Evolutionary conservation across 2,888 invertebrate genomes (phyloP).

Genomic region (Kuschelorhynchus macadamiae): DNA sequence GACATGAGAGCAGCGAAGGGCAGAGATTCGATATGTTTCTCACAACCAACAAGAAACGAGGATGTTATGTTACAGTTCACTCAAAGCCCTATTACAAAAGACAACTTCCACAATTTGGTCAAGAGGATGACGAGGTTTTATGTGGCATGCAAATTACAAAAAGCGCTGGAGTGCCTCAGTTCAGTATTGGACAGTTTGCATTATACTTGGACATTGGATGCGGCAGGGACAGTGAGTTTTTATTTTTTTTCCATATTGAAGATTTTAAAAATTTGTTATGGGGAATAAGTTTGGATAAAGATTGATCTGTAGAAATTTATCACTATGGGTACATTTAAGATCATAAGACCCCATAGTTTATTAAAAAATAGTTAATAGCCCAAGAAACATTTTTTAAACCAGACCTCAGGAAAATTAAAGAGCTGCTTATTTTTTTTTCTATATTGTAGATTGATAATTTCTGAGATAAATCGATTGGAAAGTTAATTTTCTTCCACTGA

Average conservation of each 20-base stretch:
- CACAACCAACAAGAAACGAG: constrained; percentile 88
- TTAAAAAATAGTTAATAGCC: too few relatives aligned
- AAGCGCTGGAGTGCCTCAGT: constrained; percentile 77
- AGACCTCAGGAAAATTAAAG: too few relatives aligned
- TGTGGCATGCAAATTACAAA: constrained; percentile 78
- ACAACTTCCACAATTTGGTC: constrained; percentile 83
- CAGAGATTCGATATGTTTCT: constrained; percentile 75
- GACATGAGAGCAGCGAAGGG: constrained; percentile 54
- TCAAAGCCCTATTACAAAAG: constrained; percentile 68
- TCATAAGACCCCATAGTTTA: too few relatives aligned
- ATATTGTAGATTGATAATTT: too few relatives aligned
- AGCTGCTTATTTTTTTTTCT: too few relatives aligned
- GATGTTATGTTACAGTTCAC: constrained; percentile 80
- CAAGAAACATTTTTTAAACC: too few relatives aligned
- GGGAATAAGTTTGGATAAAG: too few relatives aligned
- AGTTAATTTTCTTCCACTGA: too few relatives aligned
- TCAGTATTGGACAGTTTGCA: constrained; percentile 76
- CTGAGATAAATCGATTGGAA: too few relatives aligned
- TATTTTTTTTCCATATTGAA: constrained; percentile 22
- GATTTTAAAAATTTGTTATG: too few relatives aligned
- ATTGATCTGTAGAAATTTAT: too few relatives aligned
- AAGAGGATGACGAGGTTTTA: constrained; percentile 95
- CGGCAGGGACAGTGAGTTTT: constrained; percentile 74
- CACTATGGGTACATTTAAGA: too few relatives aligned
- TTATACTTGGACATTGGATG: constrained; percentile 76